A percentile compares a stretch with the other conserved stretches of the same genome.
phyloP scores from a whole-genome alignment of 2,797 vertebrate species.

The Aeoliscus strigatus region DNA sequence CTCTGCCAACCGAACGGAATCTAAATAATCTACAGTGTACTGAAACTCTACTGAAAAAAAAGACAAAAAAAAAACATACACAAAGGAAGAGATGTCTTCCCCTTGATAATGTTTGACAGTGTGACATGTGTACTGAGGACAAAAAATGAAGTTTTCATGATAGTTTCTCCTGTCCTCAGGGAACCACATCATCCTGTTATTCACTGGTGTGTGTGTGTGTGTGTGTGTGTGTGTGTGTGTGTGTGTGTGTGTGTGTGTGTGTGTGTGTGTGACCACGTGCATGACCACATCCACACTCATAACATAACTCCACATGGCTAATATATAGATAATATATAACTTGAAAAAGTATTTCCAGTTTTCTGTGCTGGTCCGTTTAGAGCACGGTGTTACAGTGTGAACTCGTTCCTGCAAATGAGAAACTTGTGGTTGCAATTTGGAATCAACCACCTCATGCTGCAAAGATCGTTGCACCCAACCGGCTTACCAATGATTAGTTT shows the following conservation, averaged over 20 bases:
- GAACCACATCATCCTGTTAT: slow-evolving; percentile 24
- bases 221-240: slow-evolving; percentile 12
- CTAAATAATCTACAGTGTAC: slow-evolving; percentile 3
- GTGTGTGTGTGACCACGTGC: slow-evolving; percentile 7
- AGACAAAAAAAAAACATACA: slow-evolving; percentile 8
- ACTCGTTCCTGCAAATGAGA: too few species aligned
- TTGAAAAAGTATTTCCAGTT: slow-evolving; percentile 45
- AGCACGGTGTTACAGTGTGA: too few species aligned
- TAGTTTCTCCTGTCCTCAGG: slow-evolving; percentile 43
- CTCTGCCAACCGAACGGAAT: slow-evolving; percentile 8
- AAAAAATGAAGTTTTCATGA: slow-evolving; percentile 49
- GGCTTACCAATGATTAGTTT: too few species aligned
- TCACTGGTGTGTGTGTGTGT: slow-evolving; percentile 19
- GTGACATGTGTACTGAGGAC: slow-evolving; percentile 39
- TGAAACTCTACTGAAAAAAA: slow-evolving; percentile 11
- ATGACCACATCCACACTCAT: slow-evolving; percentile 17
- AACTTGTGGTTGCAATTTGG: too few species aligned
- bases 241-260: slow-evolving; percentile 4
- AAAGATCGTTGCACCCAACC: too few species aligned
- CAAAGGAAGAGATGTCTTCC: slow-evolving; percentile 8
- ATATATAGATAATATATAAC: slow-evolving; percentile 25
- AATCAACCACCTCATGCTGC: too few species aligned
- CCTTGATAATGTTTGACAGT: slow-evolving; percentile 55
- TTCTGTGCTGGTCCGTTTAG: too few species aligned
- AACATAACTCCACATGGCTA: slow-evolving; percentile 38